Evolutionary conservation across 2,888 invertebrate species (phyloP), one percentile per base, ranked within the genome.

Genomic region (Cryptops parisi): DNA sequence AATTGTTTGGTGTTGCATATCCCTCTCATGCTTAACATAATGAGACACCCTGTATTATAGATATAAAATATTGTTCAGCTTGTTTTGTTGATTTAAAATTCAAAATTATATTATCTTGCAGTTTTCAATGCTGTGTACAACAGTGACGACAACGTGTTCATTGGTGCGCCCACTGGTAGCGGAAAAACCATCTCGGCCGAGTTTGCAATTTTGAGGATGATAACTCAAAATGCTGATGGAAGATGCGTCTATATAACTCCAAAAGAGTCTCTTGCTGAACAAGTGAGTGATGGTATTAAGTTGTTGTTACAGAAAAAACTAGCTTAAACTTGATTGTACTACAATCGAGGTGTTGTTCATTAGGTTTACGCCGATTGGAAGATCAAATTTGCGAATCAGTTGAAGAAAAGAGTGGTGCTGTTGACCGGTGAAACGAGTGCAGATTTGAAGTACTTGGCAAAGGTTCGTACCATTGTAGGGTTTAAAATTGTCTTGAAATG

Each of bases 41-140:
- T n/a, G n/a, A n/a, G n/a, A n/a, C n/a, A n/a, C n/a, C n/a, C n/a
- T n/a, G n/a, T n/a, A n/a, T n/a, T n/a, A n/a, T n/a, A n/a, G n/a
- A n/a, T n/a, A n/a, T n/a, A n/a, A n/a, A n/a, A n/a, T n/a, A n/a
- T n/a, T 33, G 6, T 33, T 33, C 33, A 33, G 15, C 15, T 33
- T 33, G 15, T 33, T 33, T 33, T n/a, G n/a, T n/a, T n/a, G n/a
- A n/a, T n/a, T n/a, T n/a, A n/a, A n/a, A n/a, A n/a, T n/a, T n/a
- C n/a, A n/a, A n/a, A 33, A 33, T 33, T 33, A 12, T 9, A 41
- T 48, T 49, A 17, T 53, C n/a, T 57, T 68, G 53, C 63, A 73
- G 96, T 97, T 4, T 98, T 98, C 73, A 97, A 97, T 69, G 89
- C 96, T 0, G 86, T 97, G 0, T 98, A 96, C 74, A 96, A 96